Percentiles rank a stretch among this genome's conserved stretches.
These are phyloP conservation scores for Masticophis lateralis DNA, from an alignment of 2,797 vertebrate species.

Conservation along the genomic window DNA sequence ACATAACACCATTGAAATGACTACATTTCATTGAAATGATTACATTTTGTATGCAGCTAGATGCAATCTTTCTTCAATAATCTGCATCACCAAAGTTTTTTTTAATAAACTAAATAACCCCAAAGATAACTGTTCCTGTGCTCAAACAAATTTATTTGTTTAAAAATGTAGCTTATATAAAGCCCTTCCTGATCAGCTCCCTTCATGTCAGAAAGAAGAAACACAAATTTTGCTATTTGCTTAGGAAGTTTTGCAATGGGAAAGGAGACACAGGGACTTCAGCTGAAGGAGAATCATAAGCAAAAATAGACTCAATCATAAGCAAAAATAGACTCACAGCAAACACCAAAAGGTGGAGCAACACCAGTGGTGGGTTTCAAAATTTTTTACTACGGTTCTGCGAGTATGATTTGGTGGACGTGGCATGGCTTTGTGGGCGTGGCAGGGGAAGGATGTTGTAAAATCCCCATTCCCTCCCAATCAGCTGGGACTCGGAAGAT, in stretches of 20 bases:
- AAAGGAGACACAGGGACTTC: neutral
- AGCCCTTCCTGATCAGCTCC: neutral
- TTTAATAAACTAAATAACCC: neutral
- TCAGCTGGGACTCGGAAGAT: too few species aligned
- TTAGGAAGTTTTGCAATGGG: neutral
- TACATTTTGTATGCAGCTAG: neutral
- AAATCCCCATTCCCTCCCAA: too few species aligned
- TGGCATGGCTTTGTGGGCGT: too few species aligned
- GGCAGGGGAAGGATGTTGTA: too few species aligned
- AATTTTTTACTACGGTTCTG: too few species aligned
- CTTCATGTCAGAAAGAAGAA: neutral
- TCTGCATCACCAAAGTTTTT: neutral
- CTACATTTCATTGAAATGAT: neutral
- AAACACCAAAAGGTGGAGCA: neutral
- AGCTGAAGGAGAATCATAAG: neutral
- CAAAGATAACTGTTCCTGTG: neutral
- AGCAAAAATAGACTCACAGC: neutral
- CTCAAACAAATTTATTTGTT: neutral
- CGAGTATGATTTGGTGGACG: too few species aligned
- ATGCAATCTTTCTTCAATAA: neutral
- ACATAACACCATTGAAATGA: neutral
- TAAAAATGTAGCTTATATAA: neutral
- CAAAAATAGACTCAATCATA: conserved; percentile 12
- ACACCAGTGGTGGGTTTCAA: neutral
- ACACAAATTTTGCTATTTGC: neutral